Evolutionary conservation across 2,113 vertebrate genomes (phyloP), one percentile per base, ranked within the genome.

Genomic region (Geococcyx californianus): DNA sequence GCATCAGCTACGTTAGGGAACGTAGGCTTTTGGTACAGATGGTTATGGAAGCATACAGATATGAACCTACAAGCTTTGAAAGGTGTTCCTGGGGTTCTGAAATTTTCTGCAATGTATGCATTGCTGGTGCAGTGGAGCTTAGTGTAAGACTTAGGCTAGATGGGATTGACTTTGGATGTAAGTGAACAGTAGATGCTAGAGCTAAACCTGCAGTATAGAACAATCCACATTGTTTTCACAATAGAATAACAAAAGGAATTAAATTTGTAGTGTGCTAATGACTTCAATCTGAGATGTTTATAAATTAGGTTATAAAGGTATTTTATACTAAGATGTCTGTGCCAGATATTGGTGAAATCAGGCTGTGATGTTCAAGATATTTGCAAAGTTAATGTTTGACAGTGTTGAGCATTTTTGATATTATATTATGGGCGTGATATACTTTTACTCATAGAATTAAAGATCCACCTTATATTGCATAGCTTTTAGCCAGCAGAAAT

Each of bases 401-500:
- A 33, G 2, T 0, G 0, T 2, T 25, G 29, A 29, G 40, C 5
- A 6, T 49, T 93, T 84, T 36, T 64, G 58, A 24, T 10, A 2
- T 42, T 47, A 38, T 42, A 19, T 10, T 38, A 24, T 14, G 16
- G 14, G 5, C 24, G 33, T 44, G 60, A 33, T 25, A 4, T 12
- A 33, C 56, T 75, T 85, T 68, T 77, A 85, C 18, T 51, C 13
- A 9, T 10, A 33, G 55, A 80, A 67, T 59, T 42, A 88, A 86
- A 54, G n/a, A 26, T 14, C 16, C 40, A 54, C 7, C 9, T 42
- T 69, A 18, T 42, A 69, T 33, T 31, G 67, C 84, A 58, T 9
- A 56, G 21, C 16, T 66, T 87, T 86, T 75, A 90, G 63, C 49
- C 51, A 66, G 62, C 23, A 31, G 36, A 84, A 89, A 85, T 49